Evolutionary conservation across 2,797 vertebrate species (phyloP).

Genomic region (Acanthurus tractus): DNA sequence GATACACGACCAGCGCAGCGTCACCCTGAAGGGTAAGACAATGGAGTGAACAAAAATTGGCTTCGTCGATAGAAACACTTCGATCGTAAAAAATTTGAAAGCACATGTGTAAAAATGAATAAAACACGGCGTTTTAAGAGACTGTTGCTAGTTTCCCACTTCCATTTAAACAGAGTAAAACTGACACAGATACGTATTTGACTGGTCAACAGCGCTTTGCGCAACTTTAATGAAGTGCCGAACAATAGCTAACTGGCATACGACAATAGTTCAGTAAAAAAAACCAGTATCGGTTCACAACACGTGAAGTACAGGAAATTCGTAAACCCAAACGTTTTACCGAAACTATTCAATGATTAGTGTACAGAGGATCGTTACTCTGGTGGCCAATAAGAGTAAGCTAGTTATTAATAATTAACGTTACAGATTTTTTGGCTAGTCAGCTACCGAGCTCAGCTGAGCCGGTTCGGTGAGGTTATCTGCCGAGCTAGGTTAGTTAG

Average conservation of each 20-base stretch:
- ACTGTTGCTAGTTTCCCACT: neutral
- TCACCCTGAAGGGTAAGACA: slow-evolving; percentile 60
- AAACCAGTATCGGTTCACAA: slow-evolving; percentile 5
- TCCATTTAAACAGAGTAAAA: slow-evolving; percentile 18
- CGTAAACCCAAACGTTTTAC: accelerated
- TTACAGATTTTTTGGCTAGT: slow-evolving; percentile 37
- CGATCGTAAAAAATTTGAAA: slow-evolving; percentile 30
- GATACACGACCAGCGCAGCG: slow-evolving; percentile 44
- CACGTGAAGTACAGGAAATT: neutral
- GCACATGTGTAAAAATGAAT: slow-evolving; percentile 11
- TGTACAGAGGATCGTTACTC: accelerated
- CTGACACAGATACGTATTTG: neutral
- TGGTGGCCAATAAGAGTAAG: neutral
- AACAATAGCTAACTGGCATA: slow-evolving; percentile 76
- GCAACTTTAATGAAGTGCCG: slow-evolving; percentile 74
- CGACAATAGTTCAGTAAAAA: slow-evolving; percentile 54
- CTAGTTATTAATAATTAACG: neutral
- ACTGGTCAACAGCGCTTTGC: slow-evolving; percentile 42
- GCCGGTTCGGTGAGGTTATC: slow-evolving; percentile 56
- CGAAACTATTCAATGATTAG: accelerated
- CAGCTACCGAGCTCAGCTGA: slow-evolving; percentile 65
- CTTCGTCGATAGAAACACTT: slow-evolving; percentile 21
- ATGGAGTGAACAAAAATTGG: slow-evolving; percentile 64
- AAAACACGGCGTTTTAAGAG: neutral
- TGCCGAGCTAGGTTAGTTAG: slow-evolving; percentile 63